These are phyloP conservation scores for Amia ocellicauda DNA, from an alignment of 2,113 vertebrate genomes.

Conservation along the genomic window DNA sequence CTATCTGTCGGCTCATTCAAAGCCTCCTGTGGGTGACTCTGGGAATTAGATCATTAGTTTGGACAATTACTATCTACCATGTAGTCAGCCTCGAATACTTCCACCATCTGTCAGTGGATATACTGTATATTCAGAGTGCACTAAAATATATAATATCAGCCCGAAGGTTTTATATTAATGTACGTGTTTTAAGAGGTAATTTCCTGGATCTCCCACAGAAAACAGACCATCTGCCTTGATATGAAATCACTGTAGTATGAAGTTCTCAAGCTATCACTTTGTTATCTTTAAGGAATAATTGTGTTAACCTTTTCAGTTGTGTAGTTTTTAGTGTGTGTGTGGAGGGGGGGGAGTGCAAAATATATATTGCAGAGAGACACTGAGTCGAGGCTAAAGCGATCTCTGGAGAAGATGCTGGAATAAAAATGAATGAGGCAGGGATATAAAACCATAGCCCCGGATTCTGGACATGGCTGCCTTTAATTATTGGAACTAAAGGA, in stretches of 20 bases:
- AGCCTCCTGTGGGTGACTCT: neutral
- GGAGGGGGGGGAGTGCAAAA: no score
- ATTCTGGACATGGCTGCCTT: neutral
- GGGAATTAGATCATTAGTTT: slow-evolving; percentile 1
- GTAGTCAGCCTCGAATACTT: slow-evolving; percentile 42
- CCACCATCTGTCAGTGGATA: slow-evolving; percentile 50
- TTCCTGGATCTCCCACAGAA: slow-evolving; percentile 39
- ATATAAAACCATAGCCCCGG: neutral
- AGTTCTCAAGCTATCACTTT: slow-evolving; percentile 1
- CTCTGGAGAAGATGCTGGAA: neutral
- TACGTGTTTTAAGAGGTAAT: slow-evolving; percentile 44
- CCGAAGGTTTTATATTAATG: slow-evolving; percentile 29
- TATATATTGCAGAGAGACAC: no score
- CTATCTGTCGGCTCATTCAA: slow-evolving; percentile 2
- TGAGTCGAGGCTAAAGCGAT: no score
- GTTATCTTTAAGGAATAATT: neutral
- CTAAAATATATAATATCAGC: slow-evolving; percentile 57
- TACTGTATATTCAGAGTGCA: slow-evolving; percentile 50
- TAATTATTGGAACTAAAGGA: slow-evolving; percentile 4
- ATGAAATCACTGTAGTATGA: neutral
- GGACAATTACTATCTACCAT: slow-evolving; percentile 23
- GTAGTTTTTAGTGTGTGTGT: no score
- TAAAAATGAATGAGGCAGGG: no score
- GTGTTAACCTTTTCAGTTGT: no score
- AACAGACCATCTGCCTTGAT: slow-evolving; percentile 52